Conservation (phyloP, 2,888 invertebrate genomes). For the Enchytraeus crypticus region DNA sequence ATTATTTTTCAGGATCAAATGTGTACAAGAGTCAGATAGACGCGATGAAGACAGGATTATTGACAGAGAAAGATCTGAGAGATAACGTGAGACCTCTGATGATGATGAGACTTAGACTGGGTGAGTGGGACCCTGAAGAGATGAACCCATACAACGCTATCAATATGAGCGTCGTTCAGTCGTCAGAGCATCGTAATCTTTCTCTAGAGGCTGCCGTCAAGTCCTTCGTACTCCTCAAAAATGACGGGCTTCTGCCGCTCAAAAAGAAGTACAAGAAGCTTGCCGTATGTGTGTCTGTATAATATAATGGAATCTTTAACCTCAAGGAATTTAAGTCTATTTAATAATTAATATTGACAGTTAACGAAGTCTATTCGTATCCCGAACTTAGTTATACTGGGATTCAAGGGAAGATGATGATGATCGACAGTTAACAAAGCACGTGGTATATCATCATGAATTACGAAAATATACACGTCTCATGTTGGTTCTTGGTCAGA, state of each 20-base stretch:
- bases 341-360: no score
- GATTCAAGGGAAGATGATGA: no score
- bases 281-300: slow-evolving; percentile 27
- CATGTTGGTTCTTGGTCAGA: no score
- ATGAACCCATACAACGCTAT: slow-evolving; percentile 36
- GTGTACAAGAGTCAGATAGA: slow-evolving; percentile 2
- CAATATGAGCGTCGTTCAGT: slow-evolving; percentile 27
- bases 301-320: no score
- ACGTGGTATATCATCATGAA: no score
- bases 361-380: no score
- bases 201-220: slow-evolving; percentile 35
- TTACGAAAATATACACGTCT: no score
- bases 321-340: no score
- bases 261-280: slow-evolving; percentile 16
- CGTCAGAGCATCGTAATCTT: slow-evolving; percentile 27
- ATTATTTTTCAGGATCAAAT: background rate
- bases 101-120: slow-evolving; percentile 29
- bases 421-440: no score
- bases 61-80: slow-evolving; percentile 17
- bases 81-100: slow-evolving; percentile 26
- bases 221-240: slow-evolving; percentile 39
- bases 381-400: no score
- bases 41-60: slow-evolving; percentile 9
- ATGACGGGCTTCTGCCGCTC: slow-evolving; percentile 26
- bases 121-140: slow-evolving; percentile 29